Base-by-base conservation (phyloP, 2,797 vertebrate genomes). In the Xerus rutilus region DNA sequence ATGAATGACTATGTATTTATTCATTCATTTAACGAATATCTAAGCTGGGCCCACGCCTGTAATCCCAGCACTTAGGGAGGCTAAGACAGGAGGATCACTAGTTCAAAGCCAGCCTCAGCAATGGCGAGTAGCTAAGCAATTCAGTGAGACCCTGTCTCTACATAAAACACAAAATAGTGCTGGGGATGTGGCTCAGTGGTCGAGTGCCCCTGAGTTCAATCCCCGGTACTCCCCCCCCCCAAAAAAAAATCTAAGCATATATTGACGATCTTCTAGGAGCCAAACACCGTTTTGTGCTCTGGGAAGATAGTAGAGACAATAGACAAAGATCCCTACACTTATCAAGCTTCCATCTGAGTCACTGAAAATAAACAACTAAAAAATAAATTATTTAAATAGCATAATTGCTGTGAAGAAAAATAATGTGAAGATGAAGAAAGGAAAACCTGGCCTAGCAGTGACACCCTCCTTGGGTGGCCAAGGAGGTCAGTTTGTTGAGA, bases 241-340 rank as follows among this genome's bases (percentile, higher is more conserved):
- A 2, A 39, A 39, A 39, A 39, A 39, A 39, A 39, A 59, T 21
- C 4, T n/a, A 67, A 92, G 20, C 7, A n/a, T 18, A 86, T 21
- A 77, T 0, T 81, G 12, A 77, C 13, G 17, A 6, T 6, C 32
- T 20, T 2, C 1, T 65, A 35, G 18, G 39, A 43, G 3, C 17
- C 21, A 76, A 54, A 32, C 3, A 43, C 35, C 76, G 2, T n/a
- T 74, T 13, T 39, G 2, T 49, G 45, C 5, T 25, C 25, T 54
- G 15, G 28, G 1, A 12, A 35, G 3, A 72, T 0, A 86, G 13
- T 6, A 12, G 30, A 49, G 23, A 78, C 15, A 94, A 8, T 4
- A 78, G 45, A 35, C 4, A 43, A 67, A 86, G 52, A 43, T 5
- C 14, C 43, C 21, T 73, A 32, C 21, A 25, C 39, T 39, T 43